These are phyloP conservation scores for Hydrozoanthus gracilis DNA, from an alignment of 92 coral and sea anemone species.

Conservation along the genomic window DNA sequence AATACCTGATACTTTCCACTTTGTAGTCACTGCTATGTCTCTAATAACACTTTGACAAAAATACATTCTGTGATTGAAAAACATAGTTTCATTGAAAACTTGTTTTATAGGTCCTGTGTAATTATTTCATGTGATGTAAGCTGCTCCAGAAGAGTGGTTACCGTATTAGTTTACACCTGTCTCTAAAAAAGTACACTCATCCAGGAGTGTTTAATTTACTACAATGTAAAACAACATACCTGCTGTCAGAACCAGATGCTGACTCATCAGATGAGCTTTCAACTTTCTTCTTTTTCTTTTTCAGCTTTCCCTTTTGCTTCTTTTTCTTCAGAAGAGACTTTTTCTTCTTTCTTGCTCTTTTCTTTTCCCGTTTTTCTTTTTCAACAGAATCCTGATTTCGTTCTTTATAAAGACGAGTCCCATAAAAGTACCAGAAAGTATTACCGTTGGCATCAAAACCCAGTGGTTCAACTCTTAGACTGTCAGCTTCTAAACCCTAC, in stretches of 20 bases:
- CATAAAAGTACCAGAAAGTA: constrained; percentile 95
- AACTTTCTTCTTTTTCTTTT: constrained; percentile 71
- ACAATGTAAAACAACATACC: constrained; percentile 30
- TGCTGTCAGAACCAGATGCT: constrained; percentile 70
- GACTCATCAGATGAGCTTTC: constrained; percentile 82
- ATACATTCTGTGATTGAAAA: too few species aligned
- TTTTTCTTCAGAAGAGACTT: constrained; percentile 64
- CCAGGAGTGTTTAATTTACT: too few species aligned
- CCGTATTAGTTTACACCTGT: too few species aligned
- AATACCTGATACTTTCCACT: too few species aligned
- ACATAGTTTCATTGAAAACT: too few species aligned
- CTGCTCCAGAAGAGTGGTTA: too few species aligned
- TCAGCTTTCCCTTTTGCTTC: constrained; percentile 77
- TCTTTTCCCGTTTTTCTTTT: constrained; percentile 75
- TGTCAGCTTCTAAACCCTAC: constrained; percentile 95
- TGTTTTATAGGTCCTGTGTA: too few species aligned
- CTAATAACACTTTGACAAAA: too few species aligned
- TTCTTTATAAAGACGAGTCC: constrained; percentile 92
- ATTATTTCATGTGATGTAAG: too few species aligned
- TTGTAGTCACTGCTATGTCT: too few species aligned
- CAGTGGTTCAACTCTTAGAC: constrained; percentile 94
- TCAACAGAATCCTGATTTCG: constrained; percentile 53
- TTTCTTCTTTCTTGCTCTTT: constrained; percentile 76
- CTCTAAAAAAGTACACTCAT: too few species aligned
- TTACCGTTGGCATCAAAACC: constrained; percentile 87